Conservation (phyloP, 2,113 vertebrate genomes). For the Leptocoma aspasia region DNA sequence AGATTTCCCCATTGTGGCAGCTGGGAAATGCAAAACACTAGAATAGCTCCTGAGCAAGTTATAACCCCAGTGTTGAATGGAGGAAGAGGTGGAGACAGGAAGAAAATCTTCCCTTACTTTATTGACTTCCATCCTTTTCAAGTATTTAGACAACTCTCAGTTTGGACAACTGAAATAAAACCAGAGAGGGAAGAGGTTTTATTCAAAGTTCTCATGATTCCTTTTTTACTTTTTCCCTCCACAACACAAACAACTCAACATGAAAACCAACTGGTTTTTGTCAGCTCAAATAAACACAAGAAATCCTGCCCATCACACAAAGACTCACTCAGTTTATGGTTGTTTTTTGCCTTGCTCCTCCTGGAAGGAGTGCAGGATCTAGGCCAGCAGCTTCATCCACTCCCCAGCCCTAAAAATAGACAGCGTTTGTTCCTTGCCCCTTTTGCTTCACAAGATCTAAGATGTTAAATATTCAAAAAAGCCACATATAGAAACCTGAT, state of each 20-base stretch:
- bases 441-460: conserved; percentile 37
- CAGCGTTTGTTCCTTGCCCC: conserved; percentile 27
- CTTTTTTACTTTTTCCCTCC: not conserved
- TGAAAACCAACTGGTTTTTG: not conserved
- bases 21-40: not conserved
- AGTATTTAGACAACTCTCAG: not conserved
- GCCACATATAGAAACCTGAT: conserved; percentile 55
- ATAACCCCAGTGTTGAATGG: not conserved
- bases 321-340: accelerated
- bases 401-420: conserved; percentile 43
- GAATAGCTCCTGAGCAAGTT: not conserved
- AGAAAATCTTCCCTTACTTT: not conserved
- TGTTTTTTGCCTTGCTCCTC: not conserved
- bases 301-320: not conserved
- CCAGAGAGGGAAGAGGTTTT: not conserved
- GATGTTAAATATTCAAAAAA: conserved; percentile 47
- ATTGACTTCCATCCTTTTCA: not conserved
- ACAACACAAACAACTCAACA: not conserved
- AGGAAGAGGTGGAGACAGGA: not conserved
- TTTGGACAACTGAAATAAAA: not conserved
- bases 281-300: not conserved
- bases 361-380: conserved; percentile 1
- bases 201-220: not conserved
- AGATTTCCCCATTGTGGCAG: not conserved
- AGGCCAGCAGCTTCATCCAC: conserved; percentile 26